These are phyloP conservation scores for Melanocharis versteri DNA, from an alignment of 2,113 vertebrate species.

Conservation along the genomic window DNA sequence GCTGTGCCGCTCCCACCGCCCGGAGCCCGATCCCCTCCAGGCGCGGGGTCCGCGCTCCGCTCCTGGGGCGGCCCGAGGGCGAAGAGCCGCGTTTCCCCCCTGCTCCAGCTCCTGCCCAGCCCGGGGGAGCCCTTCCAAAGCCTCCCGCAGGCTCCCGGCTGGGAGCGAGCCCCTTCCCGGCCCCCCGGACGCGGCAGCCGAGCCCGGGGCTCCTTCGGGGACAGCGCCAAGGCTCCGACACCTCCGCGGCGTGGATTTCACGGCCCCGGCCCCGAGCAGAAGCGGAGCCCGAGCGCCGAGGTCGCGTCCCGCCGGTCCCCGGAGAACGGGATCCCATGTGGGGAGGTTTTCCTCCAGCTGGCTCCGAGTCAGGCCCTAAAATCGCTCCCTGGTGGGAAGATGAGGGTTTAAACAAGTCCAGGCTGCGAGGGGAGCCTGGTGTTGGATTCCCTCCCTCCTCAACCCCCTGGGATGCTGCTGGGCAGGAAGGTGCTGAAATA, in stretches of 20 bases:
- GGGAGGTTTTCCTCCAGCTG: background rate
- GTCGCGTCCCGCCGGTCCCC: background rate
- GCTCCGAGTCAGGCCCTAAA: background rate
- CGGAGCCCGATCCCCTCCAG: background rate
- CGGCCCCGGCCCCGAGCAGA: background rate
- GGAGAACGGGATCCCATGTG: accelerated
- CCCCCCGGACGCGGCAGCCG: accelerated
- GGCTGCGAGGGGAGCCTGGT: background rate
- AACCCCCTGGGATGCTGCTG: background rate
- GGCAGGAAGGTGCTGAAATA: background rate
- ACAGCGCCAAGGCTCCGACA: accelerated
- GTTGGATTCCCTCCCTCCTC: background rate
- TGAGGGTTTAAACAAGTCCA: background rate
- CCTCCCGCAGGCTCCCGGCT: background rate
- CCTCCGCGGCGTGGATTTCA: accelerated
- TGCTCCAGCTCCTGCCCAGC: background rate
- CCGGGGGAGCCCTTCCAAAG: background rate
- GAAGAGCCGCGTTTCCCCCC: background rate
- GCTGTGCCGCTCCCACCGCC: background rate
- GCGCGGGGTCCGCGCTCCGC: background rate
- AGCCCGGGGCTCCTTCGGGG: background rate
- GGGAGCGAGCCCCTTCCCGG: background rate
- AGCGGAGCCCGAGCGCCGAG: background rate
- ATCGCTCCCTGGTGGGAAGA: background rate
- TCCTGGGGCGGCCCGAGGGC: background rate